phyloP scores from a whole-genome alignment of 2,888 invertebrate genomes.

The Limenitis camilla region DNA sequence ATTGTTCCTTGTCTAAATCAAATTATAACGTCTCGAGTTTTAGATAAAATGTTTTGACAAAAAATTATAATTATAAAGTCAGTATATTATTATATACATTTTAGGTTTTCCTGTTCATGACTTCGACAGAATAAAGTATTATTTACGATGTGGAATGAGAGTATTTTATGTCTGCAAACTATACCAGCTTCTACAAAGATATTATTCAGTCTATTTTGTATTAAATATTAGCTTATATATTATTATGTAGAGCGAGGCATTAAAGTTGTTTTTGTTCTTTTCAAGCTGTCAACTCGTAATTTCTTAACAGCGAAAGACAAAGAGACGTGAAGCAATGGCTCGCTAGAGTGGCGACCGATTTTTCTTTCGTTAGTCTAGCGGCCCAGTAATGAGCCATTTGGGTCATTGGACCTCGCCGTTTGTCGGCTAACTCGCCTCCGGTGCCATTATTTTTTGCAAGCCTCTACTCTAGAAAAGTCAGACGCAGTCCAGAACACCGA shows the following conservation, averaged over 20 bases:
- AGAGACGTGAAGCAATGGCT: constrained; percentile 25
- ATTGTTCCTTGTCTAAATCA: too few relatives aligned
- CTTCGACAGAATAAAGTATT: too few relatives aligned
- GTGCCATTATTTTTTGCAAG: constrained; percentile 25
- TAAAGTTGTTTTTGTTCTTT: constrained; percentile 10
- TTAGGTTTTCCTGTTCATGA: too few relatives aligned
- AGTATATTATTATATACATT: too few relatives aligned
- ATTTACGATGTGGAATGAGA: too few relatives aligned
- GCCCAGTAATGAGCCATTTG: constrained; percentile 66
- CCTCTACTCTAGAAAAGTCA: constrained; percentile 50
- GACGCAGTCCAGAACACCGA: constrained; percentile 46
- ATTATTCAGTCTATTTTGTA: neutral
- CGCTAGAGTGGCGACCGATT: constrained; percentile 51
- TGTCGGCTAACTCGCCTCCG: constrained; percentile 41
- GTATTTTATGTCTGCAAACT: too few relatives aligned
- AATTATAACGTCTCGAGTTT: too few relatives aligned
- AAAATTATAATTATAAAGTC: too few relatives aligned
- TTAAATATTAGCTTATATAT: constrained; percentile 3
- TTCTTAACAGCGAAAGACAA: constrained; percentile 24
- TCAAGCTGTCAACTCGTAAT: constrained; percentile 15
- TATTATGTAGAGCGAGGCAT: constrained; percentile 9
- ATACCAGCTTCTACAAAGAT: neutral
- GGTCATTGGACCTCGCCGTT: constrained; percentile 72
- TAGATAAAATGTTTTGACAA: too few relatives aligned
- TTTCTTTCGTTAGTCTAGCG: constrained; percentile 62